A percentile compares a stretch with the other conserved stretches of the same genome.
phyloP scores from a whole-genome alignment of 2,888 invertebrate genomes.

The Ashinkailepas kermadecensis region DNA sequence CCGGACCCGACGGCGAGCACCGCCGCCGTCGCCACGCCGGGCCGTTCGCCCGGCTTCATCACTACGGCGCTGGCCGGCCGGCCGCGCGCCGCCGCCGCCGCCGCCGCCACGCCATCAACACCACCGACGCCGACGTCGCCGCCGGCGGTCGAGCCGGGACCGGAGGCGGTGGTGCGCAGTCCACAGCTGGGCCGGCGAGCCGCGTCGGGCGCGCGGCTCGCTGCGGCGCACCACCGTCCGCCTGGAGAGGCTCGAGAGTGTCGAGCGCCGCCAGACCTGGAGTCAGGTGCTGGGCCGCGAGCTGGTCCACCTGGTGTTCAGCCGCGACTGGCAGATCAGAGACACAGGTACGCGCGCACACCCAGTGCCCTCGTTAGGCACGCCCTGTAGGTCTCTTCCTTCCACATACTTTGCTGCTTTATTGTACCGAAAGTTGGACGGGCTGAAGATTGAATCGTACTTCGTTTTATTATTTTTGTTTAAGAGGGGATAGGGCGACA shows the following conservation, averaged over 20 bases:
- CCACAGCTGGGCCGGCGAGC: constrained; percentile 5
- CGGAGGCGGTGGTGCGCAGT: not conserved
- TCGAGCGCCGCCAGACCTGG: constrained; percentile 29
- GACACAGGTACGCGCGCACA: constrained; percentile 29
- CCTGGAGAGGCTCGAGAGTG: not conserved
- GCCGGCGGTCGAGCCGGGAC: not conserved
- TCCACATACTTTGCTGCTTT: too few species aligned
- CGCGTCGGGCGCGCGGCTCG: not conserved
- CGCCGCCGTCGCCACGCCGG: not conserved
- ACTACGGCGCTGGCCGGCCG: not conserved
- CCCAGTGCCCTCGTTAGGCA: too few species aligned
- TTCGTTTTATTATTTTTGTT: too few species aligned
- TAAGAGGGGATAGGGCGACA: too few species aligned
- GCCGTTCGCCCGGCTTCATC: not conserved
- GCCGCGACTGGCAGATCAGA: constrained; percentile 41
- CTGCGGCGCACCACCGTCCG: constrained; percentile 7
- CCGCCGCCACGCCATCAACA: not conserved
- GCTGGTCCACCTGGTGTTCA: constrained; percentile 42
- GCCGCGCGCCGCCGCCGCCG: not conserved
- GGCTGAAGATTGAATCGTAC: too few species aligned
- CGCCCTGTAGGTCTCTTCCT: too few species aligned
- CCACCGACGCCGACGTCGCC: not conserved
- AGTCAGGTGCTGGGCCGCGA: constrained; percentile 43
- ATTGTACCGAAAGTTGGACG: too few species aligned
- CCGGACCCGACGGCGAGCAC: not conserved